Evolutionary conservation across 2,113 vertebrate species (phyloP).

Genomic region (Malurus melanocephalus): DNA sequence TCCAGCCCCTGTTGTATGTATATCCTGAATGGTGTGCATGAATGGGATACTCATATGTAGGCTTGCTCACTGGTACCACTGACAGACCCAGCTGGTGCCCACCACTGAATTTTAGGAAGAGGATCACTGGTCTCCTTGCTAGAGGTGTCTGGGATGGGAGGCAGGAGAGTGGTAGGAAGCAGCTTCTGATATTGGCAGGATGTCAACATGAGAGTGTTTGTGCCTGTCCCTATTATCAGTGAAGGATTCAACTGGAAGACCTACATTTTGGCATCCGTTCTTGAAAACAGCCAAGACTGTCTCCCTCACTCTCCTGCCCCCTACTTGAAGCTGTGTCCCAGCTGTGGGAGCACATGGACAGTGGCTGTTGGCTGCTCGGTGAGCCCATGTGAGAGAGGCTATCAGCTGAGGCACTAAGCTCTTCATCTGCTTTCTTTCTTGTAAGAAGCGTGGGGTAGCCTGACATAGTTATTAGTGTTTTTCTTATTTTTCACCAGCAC

Average conservation of each 20-base stretch:
- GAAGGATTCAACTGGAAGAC: not conserved
- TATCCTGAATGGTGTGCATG: not conserved
- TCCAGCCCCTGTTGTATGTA: not conserved
- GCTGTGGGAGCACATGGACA: not conserved
- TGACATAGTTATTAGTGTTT: not conserved
- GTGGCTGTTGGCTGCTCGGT: not conserved
- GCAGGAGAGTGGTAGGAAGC: not conserved
- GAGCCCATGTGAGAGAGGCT: not conserved
- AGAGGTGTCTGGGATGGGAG: accelerated
- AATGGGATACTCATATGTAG: not conserved
- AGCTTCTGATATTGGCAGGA: not conserved
- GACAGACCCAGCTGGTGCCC: not conserved
- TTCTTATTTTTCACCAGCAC: not conserved
- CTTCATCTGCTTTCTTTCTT: not conserved
- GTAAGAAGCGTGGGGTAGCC: not conserved
- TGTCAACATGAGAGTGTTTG: not conserved
- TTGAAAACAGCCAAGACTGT: not conserved
- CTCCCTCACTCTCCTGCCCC: not conserved
- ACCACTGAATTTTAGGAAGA: not conserved
- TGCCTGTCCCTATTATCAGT: not conserved
- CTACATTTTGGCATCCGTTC: not conserved
- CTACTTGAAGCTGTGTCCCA: not conserved
- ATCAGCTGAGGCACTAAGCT: not conserved
- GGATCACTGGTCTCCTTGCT: not conserved
- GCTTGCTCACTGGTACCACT: not conserved